phyloP scores from a whole-genome alignment of 1,140 invertebrate species.

The Danaus plexippus region DNA sequence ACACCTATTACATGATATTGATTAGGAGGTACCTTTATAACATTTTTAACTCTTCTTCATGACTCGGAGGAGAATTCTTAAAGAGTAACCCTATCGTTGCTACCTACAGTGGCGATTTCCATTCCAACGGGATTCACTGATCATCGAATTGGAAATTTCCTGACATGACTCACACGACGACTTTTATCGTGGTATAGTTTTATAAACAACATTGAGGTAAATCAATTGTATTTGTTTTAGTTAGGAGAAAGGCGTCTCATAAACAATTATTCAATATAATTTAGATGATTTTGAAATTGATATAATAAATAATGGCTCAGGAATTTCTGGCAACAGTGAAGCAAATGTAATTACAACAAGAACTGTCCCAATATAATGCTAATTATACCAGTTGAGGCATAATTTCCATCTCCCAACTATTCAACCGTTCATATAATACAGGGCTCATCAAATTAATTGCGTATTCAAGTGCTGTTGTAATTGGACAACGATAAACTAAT shows the following conservation, averaged over 20 bases:
- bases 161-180: conserved; percentile 21
- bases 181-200: conserved; percentile 10
- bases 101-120: conserved; percentile 42
- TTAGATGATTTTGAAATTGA: too few relatives aligned
- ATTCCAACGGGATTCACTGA: conserved; percentile 30
- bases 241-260: too few relatives aligned
- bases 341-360: too few relatives aligned
- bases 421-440: conserved; percentile 22
- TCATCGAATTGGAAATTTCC: conserved; percentile 37
- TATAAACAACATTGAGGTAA: too few relatives aligned
- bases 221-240: too few relatives aligned
- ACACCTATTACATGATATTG: too few relatives aligned
- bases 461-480: conserved; percentile 37
- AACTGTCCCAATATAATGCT: too few relatives aligned
- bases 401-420: conserved; percentile 26
- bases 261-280: too few relatives aligned
- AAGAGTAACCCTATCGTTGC: conserved; percentile 47
- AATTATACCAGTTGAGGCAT: conserved; percentile 8
- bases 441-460: conserved; percentile 35
- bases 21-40: too few relatives aligned
- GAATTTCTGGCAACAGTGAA: too few relatives aligned
- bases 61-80: conserved; percentile 28
- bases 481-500: conserved; percentile 38
- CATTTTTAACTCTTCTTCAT: too few relatives aligned
- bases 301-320: too few relatives aligned